phyloP scores from a whole-genome alignment of 2,888 invertebrate genomes.

The Spisula subtruncata region DNA sequence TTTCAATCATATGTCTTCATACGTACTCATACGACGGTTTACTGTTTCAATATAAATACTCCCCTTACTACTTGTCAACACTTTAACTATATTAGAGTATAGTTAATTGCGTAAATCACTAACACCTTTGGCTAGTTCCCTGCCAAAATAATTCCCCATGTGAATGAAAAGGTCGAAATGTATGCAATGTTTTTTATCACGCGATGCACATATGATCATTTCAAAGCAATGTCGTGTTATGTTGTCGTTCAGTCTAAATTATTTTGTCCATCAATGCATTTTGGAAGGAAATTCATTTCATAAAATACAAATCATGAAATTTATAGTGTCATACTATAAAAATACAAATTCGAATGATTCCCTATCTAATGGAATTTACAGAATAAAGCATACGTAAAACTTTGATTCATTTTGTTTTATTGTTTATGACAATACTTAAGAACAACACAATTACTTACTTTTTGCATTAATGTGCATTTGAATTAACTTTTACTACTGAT shows the following conservation, averaged over 20 bases:
- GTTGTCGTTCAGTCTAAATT: neutral
- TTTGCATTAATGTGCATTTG: too few species aligned
- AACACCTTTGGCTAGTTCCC: too few species aligned
- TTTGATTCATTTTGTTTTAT: neutral
- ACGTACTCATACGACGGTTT: too few species aligned
- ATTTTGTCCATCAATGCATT: neutral
- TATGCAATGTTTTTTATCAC: neutral
- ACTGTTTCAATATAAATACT: too few species aligned
- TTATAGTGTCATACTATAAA: neutral
- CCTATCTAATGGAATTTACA: neutral
- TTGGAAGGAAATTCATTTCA: neutral
- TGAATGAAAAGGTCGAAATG: too few species aligned
- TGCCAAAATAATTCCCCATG: too few species aligned
- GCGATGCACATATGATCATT: neutral
- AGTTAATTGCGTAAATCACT: too few species aligned
- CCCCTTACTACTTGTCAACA: too few species aligned
- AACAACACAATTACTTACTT: neutral
- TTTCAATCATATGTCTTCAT: too few species aligned
- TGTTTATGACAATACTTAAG: neutral
- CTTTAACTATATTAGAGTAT: too few species aligned
- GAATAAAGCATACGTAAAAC: neutral
- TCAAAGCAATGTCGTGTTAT: slow-evolving; percentile 3
- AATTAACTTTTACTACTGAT: too few species aligned
- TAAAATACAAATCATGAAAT: neutral
- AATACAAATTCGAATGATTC: neutral